phyloP scores from a whole-genome alignment of 2,888 invertebrate species.

The Xestia c-nigrum region DNA sequence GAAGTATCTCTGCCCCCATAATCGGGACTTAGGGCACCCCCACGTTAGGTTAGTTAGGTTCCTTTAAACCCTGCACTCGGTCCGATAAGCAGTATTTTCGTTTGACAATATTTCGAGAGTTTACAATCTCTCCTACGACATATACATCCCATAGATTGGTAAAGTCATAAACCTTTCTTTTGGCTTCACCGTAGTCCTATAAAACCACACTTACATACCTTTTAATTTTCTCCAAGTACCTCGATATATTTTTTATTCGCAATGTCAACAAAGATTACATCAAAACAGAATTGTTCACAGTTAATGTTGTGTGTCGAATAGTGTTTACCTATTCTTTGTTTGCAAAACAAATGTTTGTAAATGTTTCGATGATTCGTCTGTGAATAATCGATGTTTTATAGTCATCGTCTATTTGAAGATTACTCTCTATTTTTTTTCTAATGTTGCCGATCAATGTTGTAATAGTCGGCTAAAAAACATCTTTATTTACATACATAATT shows the following conservation, averaged over 20 bases:
- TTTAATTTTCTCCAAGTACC: not conserved
- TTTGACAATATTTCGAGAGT: too few species aligned
- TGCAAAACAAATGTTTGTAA: slow-evolving; percentile 28
- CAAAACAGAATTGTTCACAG: slow-evolving; percentile 39
- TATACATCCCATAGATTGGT: too few species aligned
- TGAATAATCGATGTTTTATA: slow-evolving; percentile 44
- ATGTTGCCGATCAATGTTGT: slow-evolving; percentile 4
- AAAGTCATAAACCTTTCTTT: too few species aligned
- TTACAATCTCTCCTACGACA: too few species aligned
- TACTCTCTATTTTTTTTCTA: slow-evolving; percentile 11
- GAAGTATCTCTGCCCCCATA: too few species aligned
- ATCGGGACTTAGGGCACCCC: too few species aligned
- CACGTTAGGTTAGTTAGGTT: too few species aligned
- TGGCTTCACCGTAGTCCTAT: too few species aligned
- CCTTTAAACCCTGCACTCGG: too few species aligned
- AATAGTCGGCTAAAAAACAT: not conserved
- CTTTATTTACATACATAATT: not conserved
- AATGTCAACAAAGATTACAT: slow-evolving; percentile 45
- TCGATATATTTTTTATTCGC: not conserved
- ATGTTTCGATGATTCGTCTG: slow-evolving; percentile 32
- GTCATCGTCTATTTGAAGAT: slow-evolving; percentile 11
- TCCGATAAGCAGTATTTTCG: too few species aligned
- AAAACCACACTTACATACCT: not conserved
- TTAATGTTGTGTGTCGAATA: slow-evolving; percentile 24
- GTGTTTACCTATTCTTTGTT: slow-evolving; percentile 21